Evolutionary conservation across 2,797 vertebrate genomes (phyloP), one percentile per base, ranked within the genome.

Genomic region (Cirrhinus mrigala): DNA sequence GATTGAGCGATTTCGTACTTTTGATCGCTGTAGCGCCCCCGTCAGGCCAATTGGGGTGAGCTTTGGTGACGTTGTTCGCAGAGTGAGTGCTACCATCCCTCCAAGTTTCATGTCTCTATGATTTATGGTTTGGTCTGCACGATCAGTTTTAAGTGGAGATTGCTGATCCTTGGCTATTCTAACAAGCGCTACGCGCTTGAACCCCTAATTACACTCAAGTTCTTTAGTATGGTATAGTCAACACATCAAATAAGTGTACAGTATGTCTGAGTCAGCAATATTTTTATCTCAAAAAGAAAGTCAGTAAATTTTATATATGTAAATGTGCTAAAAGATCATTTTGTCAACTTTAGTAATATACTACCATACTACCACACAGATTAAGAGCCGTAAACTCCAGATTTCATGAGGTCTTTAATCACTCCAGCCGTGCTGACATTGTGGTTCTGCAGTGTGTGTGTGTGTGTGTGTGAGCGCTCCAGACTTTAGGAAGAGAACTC

Each of bases 401-500:
- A 75, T 58, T 76, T 58, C 74, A 58, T 1, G 20, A n/a, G 66
- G 74, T 54, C 54, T 56, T 56, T 56, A 76, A 76, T 76, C 74
- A 56, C 12, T 56, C 11, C 69, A 22, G 18, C 24, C 18, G 14
- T 70, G n/a, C 52, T 82, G 69, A 71, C 81, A 15, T 50, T 76
- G 62, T 71, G 64, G 58, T 81, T 83, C 18, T 70, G 44, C 50
- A 18, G 46, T 75, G 60, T 62, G 58, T 60, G 58, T 60, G 58
- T 62, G 44, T 52, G 76, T 80, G 71, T 52, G 50, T 33, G 48
- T 77, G 4, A 22, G n/a, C 1, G 50, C 71, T 88, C 86, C 86
- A 84, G 50, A 84, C 81, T 84, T 75, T 85, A 91, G 88, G 89
- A 83, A 77, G 82, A 68, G 50, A 58, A 60, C 66, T 89, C 88